Base-by-base conservation (phyloP, 1,140 invertebrate genomes). In the Tetraneura akinire region DNA sequence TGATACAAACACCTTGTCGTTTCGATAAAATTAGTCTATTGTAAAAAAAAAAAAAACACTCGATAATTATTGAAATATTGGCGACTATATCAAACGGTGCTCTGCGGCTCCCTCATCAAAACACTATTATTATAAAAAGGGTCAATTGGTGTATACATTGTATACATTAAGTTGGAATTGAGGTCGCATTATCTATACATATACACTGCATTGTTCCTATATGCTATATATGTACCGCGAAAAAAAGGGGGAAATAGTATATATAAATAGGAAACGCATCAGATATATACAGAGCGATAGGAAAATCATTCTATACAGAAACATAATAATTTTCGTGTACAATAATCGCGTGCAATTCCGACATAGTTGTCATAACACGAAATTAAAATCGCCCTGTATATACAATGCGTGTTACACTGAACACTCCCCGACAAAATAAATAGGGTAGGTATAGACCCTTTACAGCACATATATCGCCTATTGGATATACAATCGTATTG, bases 81-180 rank as follows among this genome's bases (percentile, higher is more conserved):
- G 74, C 74, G 62, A 78, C 74, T 78, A 78, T 78, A 78, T 78
- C 74, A 60, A 78, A 78, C 21, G 55, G 55, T 62, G 37, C 74
- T 78, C 37, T 42, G 11, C 26, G 13, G n/a, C 53, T 42, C 73
- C 53, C 73, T 26, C 55, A 26, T 14, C 37, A 62, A 62, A 47
- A 78, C 55, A 29, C 42, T 45, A 47, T 45, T 71, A 51, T 37
- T 76, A 70, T 70, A 71, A 71, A 78, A 78, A 78, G 74, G 74
- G 74, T 76, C 74, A 78, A 78, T 78, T 57, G 74, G 29, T 57
- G 42, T 78, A 76, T 76, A 76, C 73, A 45, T 60, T 76, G 37
- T 62, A n/a, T n/a, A 78, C 55, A 78, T 78, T 62, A 78, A 78
- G 74, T 78, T 78, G 37, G 47, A 78, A 78, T 78, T 78, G 74